Evolutionary conservation across 2,797 vertebrate species (phyloP).

Genomic region (Hephaestus fuliginosus): DNA sequence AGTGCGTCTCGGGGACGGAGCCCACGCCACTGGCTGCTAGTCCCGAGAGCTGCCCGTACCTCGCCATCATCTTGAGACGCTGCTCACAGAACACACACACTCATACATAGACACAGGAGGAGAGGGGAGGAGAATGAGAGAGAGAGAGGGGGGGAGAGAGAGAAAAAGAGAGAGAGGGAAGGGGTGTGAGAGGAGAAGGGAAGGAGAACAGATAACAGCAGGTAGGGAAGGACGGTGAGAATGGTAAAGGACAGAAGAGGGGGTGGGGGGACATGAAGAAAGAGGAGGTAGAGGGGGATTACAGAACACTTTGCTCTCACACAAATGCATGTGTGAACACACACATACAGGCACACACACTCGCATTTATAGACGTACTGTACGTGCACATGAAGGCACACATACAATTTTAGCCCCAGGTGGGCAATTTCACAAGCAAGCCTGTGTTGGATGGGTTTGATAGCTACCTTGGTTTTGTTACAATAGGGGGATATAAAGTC

Average conservation of each 20-base stretch:
- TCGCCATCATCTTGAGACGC: slow-evolving; percentile 89
- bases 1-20: slow-evolving; percentile 86
- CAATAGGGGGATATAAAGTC: slow-evolving; percentile 83
- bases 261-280: slow-evolving; percentile 66
- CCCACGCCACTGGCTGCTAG: slow-evolving; percentile 87
- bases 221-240: slow-evolving; percentile 77
- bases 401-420: slow-evolving; percentile 78
- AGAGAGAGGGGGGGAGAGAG: slow-evolving; percentile 26
- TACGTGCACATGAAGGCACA: slow-evolving; percentile 73
- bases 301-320: slow-evolving; percentile 79
- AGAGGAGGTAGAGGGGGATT: slow-evolving; percentile 76
- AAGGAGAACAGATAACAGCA: slow-evolving; percentile 77
- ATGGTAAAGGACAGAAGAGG: slow-evolving; percentile 76
- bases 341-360: slow-evolving; percentile 73
- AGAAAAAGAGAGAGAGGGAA: slow-evolving; percentile 52
- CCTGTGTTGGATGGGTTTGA: slow-evolving; percentile 89
- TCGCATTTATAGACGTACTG: slow-evolving; percentile 74
- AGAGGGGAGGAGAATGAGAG: slow-evolving; percentile 57
- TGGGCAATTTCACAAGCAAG: slow-evolving; percentile 95
- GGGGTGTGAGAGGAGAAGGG: slow-evolving; percentile 58
- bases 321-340: slow-evolving; percentile 74
- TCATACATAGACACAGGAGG: slow-evolving; percentile 80
- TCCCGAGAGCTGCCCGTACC: slow-evolving; percentile 87
- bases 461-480: slow-evolving; percentile 92
- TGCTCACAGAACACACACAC: slow-evolving; percentile 84